phyloP scores from a whole-genome alignment of 1,140 invertebrate genomes.

The Drosophila pseudoananassae region DNA sequence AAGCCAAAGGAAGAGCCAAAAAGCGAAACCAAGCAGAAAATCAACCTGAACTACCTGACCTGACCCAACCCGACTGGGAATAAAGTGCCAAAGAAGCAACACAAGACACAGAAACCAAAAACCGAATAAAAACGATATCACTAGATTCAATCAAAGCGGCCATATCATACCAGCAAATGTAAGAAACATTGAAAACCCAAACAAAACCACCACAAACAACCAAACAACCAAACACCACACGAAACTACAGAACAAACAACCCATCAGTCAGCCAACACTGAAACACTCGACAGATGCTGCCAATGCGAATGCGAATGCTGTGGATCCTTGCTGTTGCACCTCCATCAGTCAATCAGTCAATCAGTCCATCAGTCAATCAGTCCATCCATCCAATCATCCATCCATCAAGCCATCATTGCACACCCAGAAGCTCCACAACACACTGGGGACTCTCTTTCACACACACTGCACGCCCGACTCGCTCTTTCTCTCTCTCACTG shows the following conservation, averaged over 20 bases:
- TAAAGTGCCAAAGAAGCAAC: slow-evolving; percentile 65
- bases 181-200: slow-evolving; percentile 18
- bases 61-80: slow-evolving; percentile 11
- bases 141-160: slow-evolving; percentile 42
- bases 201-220: slow-evolving; percentile 11
- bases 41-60: slow-evolving; percentile 40
- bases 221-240: slow-evolving; percentile 36
- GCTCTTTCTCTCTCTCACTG: slow-evolving; percentile 18
- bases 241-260: slow-evolving; percentile 34
- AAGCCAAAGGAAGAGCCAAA: slow-evolving; percentile 33
- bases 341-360: slow-evolving; percentile 22
- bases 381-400: slow-evolving; percentile 28
- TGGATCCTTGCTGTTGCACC: slow-evolving; percentile 66
- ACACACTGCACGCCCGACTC: slow-evolving; percentile 36
- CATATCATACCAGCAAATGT: slow-evolving; percentile 51
- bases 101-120: slow-evolving; percentile 4
- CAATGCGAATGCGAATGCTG: slow-evolving; percentile 47
- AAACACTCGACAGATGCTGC: slow-evolving; percentile 24
- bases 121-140: slow-evolving; percentile 1
- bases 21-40: slow-evolving; percentile 9
- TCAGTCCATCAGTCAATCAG: slow-evolving; percentile 37
- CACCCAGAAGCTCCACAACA: slow-evolving; percentile 7
- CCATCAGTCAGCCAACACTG: slow-evolving; percentile 40
- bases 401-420: slow-evolving; percentile 41
- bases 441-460: slow-evolving; percentile 38